Percentiles rank a stretch among this genome's conserved stretches.
Evolutionary conservation across 2,888 invertebrate species (phyloP).

Genomic region (Eristalinus sepulchralis): DNA sequence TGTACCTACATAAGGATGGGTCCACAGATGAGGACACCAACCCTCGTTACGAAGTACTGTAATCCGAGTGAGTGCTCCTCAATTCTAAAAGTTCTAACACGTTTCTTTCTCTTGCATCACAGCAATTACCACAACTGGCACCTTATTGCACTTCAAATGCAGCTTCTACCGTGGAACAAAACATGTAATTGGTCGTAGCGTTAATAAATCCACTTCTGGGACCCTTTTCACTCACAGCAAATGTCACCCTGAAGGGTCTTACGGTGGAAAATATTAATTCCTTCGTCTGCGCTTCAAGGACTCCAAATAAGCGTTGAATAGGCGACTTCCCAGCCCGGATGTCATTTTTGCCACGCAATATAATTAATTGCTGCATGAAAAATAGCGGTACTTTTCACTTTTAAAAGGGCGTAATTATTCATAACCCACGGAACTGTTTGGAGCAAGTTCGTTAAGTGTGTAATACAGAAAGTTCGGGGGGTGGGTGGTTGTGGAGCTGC

Average conservation of each 20-base stretch:
- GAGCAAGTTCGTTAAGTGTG: slow-evolving; percentile 53
- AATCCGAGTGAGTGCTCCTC: not conserved
- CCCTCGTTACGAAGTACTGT: not conserved
- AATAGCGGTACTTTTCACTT: slow-evolving; percentile 64
- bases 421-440: slow-evolving; percentile 43
- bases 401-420: slow-evolving; percentile 66
- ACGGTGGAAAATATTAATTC: slow-evolving; percentile 23
- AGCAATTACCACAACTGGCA: not conserved
- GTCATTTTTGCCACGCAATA: slow-evolving; percentile 77
- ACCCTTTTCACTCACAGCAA: not conserved
- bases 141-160: not conserved
- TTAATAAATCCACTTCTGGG: slow-evolving; percentile 1
- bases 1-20: not conserved
- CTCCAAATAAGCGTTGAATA: slow-evolving; percentile 61
- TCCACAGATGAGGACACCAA: not conserved
- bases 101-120: not conserved
- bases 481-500: not conserved
- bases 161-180: not conserved
- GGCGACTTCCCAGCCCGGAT: slow-evolving; percentile 59
- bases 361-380: slow-evolving; percentile 78
- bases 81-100: not conserved
- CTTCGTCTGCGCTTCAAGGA: slow-evolving; percentile 26
- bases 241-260: slow-evolving; percentile 38
- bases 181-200: not conserved
- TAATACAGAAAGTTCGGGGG: slow-evolving; percentile 21